Percentiles rank a stretch among this genome's conserved stretches.
Evolutionary conservation across 1,140 invertebrate genomes (phyloP).

Genomic region (Bombus cullumanus): DNA sequence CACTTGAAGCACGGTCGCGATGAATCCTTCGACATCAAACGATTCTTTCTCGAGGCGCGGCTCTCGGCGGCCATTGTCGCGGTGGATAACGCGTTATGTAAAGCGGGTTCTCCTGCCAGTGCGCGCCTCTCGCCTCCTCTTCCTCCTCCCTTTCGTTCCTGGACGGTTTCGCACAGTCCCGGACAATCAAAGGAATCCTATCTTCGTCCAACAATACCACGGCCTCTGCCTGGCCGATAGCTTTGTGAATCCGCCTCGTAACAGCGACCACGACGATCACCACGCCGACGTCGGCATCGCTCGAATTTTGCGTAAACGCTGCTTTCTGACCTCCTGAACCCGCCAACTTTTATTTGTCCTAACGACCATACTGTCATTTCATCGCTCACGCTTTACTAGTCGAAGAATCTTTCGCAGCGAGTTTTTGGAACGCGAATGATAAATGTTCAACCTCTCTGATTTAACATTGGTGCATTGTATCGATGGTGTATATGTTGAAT

Average conservation of each 20-base stretch:
- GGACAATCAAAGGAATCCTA: conserved; percentile 73
- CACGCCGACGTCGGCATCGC: neutral
- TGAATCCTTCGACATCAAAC: conserved; percentile 72
- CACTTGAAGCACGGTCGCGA: conserved; percentile 54
- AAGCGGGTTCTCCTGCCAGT: conserved; percentile 55
- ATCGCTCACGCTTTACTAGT: neutral
- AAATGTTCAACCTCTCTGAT: neutral
- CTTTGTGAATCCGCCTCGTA: conserved; percentile 61
- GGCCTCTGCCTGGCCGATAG: conserved; percentile 61
- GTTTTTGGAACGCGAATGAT: too few species aligned
- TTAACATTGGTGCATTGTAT: neutral
- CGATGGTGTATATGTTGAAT: too few species aligned
- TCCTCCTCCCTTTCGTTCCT: conserved; percentile 43
- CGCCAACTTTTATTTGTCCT: conserved; percentile 15
- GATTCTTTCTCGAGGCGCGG: conserved; percentile 66
- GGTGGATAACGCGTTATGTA: conserved; percentile 73
- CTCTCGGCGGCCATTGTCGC: conserved; percentile 64
- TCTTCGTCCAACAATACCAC: conserved; percentile 70
- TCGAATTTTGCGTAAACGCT: conserved; percentile 36
- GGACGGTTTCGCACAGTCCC: conserved; percentile 51
- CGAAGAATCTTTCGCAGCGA: too few species aligned
- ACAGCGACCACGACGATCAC: conserved; percentile 36
- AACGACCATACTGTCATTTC: neutral
- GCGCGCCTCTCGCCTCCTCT: conserved; percentile 13
- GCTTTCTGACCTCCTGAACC: neutral